Conservation (phyloP, 2,888 invertebrate genomes). For the Coronaproctus castanopsis region DNA sequence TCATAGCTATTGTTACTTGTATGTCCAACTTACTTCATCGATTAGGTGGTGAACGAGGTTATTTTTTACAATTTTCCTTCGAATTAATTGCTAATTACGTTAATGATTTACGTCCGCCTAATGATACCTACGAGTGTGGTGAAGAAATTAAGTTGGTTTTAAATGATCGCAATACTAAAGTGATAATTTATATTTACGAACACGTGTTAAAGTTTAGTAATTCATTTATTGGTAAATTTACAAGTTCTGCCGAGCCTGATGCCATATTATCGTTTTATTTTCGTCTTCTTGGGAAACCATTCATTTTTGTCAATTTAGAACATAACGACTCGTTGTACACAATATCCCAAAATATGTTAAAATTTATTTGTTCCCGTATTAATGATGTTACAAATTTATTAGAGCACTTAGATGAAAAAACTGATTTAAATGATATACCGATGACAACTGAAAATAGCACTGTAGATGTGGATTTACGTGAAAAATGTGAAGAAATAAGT, state of each 20-base stretch:
- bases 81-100: slow-evolving; percentile 3
- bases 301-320: background rate
- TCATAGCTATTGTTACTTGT: background rate
- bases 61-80: slow-evolving; percentile 7
- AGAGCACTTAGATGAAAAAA: background rate
- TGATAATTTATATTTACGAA: background rate
- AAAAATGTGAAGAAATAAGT: background rate
- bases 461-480: background rate
- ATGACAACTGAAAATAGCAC: too few relatives aligned
- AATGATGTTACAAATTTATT: background rate
- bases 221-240: background rate
- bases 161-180: background rate
- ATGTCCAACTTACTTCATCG: background rate
- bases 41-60: background rate
- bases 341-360: background rate
- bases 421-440: too few relatives aligned
- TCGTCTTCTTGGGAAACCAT: background rate
- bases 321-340: background rate
- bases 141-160: slow-evolving; percentile 1
- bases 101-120: background rate
- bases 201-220: background rate
- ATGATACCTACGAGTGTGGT: slow-evolving; percentile 1
- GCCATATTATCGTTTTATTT: background rate
- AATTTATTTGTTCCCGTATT: background rate
- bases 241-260: background rate